phyloP scores from a whole-genome alignment of 2,888 invertebrate genomes.

The Caenorhabditis becei region DNA sequence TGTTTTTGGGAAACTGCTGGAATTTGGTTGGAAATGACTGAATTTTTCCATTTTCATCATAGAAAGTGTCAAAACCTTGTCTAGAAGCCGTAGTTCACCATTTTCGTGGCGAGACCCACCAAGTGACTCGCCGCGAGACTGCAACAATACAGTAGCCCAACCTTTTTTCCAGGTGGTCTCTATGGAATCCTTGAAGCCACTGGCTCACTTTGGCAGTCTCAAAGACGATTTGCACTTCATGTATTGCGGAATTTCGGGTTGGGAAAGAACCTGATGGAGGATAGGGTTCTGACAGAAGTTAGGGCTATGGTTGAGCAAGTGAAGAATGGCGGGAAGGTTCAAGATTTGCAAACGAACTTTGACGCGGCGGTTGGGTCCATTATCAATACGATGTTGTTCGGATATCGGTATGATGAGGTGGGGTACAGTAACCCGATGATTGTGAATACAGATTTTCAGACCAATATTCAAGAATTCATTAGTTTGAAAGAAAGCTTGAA shows the following conservation, averaged over 20 bases:
- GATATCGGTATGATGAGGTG: slow-evolving; percentile 68
- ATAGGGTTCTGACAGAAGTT: slow-evolving; percentile 53
- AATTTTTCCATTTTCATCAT: too few relatives aligned
- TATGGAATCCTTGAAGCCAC: slow-evolving; percentile 42
- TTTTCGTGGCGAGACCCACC: too few relatives aligned
- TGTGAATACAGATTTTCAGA: slow-evolving; percentile 15
- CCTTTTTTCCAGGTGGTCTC: slow-evolving; percentile 39
- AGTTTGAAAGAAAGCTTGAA: slow-evolving; percentile 20
- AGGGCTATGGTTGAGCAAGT: slow-evolving; percentile 11
- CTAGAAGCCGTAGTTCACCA: too few relatives aligned
- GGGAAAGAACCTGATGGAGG: slow-evolving; percentile 64
- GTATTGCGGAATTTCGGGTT: slow-evolving; percentile 64
- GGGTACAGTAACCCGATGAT: neutral
- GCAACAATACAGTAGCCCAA: too few relatives aligned
- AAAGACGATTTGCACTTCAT: slow-evolving; percentile 59
- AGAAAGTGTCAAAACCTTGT: too few relatives aligned
- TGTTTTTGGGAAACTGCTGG: too few relatives aligned
- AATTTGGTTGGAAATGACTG: too few relatives aligned
- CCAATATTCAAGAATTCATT: slow-evolving; percentile 38
- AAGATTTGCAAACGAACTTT: slow-evolving; percentile 46
- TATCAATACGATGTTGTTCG: slow-evolving; percentile 64
- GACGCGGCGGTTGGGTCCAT: slow-evolving; percentile 60
- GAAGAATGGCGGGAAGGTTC: neutral
- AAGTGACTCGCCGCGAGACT: too few relatives aligned
- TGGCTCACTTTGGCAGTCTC: slow-evolving; percentile 42